phyloP scores from a whole-genome alignment of 2,113 vertebrate genomes.

The Oncorhynchus masou region DNA sequence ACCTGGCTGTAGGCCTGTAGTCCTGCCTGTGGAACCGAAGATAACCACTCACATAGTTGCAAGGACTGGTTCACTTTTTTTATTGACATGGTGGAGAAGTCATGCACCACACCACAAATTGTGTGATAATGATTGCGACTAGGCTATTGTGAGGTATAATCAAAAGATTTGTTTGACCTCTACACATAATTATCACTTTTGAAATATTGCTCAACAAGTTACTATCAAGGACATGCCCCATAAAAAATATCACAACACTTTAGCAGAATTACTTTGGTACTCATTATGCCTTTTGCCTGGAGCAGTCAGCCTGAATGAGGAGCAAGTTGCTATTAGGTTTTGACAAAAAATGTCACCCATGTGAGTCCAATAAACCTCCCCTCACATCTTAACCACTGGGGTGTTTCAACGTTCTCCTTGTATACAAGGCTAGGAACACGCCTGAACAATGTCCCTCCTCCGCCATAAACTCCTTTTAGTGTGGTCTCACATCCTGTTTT shows the following conservation, averaged over 20 bases:
- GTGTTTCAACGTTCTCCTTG: slow-evolving; percentile 60
- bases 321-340: slow-evolving; percentile 48
- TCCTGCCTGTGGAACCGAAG: slow-evolving; percentile 6
- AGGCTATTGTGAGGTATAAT: neutral
- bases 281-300: slow-evolving; percentile 1
- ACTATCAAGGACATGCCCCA: neutral
- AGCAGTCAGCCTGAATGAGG: slow-evolving; percentile 12
- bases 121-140: neutral
- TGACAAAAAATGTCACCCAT: slow-evolving; percentile 50
- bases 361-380: slow-evolving; percentile 58
- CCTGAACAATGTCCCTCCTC: slow-evolving; percentile 60
- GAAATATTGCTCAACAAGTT: too few species aligned
- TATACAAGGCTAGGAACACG: slow-evolving; percentile 61
- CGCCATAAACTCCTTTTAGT: slow-evolving; percentile 58
- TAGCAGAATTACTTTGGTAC: slow-evolving; percentile 5
- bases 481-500: slow-evolving; percentile 70
- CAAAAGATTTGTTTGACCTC: neutral
- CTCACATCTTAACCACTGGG: slow-evolving; percentile 46
- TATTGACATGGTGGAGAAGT: neutral
- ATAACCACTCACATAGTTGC: slow-evolving; percentile 22
- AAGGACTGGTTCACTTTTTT: slow-evolving; percentile 31
- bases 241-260: neutral
- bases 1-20: too few species aligned
- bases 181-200: too few species aligned
- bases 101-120: slow-evolving; percentile 44